phyloP scores from a whole-genome alignment of 2,113 vertebrate species.

The Ciconia stormi region DNA sequence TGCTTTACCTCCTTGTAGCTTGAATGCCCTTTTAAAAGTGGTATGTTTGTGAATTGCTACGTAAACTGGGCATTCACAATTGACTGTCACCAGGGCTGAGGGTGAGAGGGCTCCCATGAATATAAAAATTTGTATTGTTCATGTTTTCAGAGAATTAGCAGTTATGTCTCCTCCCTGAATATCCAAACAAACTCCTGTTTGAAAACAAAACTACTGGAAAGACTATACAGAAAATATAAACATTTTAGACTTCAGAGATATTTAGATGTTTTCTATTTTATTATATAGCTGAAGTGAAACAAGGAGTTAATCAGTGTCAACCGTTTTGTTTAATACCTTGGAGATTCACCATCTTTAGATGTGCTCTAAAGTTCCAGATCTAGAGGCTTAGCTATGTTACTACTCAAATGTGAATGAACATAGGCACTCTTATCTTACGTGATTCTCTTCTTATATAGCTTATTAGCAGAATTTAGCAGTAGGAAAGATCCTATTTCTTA shows the following conservation, averaged over 20 bases:
- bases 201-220: neutral
- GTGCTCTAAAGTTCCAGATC: neutral
- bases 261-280: neutral
- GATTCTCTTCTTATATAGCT: slow-evolving; percentile 30
- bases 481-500: slow-evolving; percentile 28
- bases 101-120: slow-evolving; percentile 65
- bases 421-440: neutral
- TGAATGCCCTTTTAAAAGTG: slow-evolving; percentile 74
- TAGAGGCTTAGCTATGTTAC: neutral
- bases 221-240: neutral
- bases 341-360: neutral
- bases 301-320: neutral
- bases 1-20: slow-evolving; percentile 75
- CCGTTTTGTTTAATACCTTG: neutral
- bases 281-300: neutral
- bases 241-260: neutral
- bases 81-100: slow-evolving; percentile 70
- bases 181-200: slow-evolving; percentile 65
- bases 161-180: slow-evolving; percentile 72
- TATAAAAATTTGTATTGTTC: slow-evolving; percentile 72
- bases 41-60: slow-evolving; percentile 76
- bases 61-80: slow-evolving; percentile 78
- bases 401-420: neutral
- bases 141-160: slow-evolving; percentile 74
- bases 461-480: slow-evolving; percentile 69